Evolutionary conservation across 2,888 invertebrate species (phyloP), one percentile per base, ranked within the genome.

Genomic region (Helleia helle): DNA sequence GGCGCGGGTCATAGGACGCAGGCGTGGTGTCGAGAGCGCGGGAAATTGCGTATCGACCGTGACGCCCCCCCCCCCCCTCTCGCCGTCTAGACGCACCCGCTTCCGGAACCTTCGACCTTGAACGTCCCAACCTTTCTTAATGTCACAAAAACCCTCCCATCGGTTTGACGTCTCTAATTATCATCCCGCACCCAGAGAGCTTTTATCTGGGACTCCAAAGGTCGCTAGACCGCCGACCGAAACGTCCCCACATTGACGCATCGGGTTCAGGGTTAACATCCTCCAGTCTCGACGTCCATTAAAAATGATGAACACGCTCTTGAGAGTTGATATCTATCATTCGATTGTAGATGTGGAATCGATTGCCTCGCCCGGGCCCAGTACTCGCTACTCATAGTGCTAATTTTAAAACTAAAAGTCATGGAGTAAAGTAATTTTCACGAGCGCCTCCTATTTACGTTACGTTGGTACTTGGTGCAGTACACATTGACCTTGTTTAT

Each of bases 31-130:
- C 55, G 55, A 46, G 62, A 81, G 79, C 83, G 83, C 83, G 83
- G 81, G 83, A 84, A 83, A 80, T 77, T 72, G 79, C 73, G 71
- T 81, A 84, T 84, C 83, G 84, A 83, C 75, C 83, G 70, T 53
- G 60, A 55, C 63, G 67, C 70, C 60, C 68, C 68, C 77, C 71
- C 70, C 51, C 66, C 60, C 67, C 71, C 50, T 71, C 62, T n/a
- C n/a, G 60, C 69, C 73, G 84, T 81, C 83, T 84, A 84, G 81
- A 81, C 84, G 77, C 74, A 71, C 76, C 71, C 74, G 72, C 65
- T 83, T 81, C 81, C 83, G 83, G 81, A 79, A 80, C 83, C 81
- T 76, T 66, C 75, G 83, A 84, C 83, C 83, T 84, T 84, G 83
- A 84, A 83, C 77, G 73, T 65, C 65, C 66, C 76, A 79, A 81